A percentile compares a stretch with the other conserved stretches of the same genome.
These are phyloP conservation scores for Candidula unifasciata DNA, from an alignment of 2,888 invertebrate genomes.

Conservation along the genomic window DNA sequence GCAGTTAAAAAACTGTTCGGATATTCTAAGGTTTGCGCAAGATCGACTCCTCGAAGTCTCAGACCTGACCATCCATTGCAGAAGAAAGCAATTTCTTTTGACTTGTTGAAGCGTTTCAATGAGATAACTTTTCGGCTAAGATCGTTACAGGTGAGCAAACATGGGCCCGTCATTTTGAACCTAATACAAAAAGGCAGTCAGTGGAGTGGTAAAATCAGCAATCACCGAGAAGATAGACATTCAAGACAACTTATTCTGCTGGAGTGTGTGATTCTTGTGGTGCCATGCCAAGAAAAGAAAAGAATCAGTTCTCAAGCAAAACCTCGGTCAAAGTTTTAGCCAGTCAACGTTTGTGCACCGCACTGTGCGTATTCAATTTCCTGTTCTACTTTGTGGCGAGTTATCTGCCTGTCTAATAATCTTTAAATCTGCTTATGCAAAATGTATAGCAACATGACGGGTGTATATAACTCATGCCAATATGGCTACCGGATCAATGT, in stretches of 20 bases:
- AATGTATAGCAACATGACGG: too few relatives aligned
- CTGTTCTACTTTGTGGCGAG: too few relatives aligned
- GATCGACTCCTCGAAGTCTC: slow-evolving; percentile 3
- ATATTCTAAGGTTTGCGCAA: slow-evolving; percentile 17
- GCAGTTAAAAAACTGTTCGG: not conserved
- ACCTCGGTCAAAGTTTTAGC: not conserved
- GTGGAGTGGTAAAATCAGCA: slow-evolving; percentile 10
- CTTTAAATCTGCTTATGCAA: too few relatives aligned
- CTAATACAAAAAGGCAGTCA: not conserved
- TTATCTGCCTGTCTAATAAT: too few relatives aligned
- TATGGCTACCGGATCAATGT: too few relatives aligned
- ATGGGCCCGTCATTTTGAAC: not conserved
- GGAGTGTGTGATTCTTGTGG: not conserved
- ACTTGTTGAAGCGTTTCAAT: not conserved
- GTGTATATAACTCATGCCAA: too few relatives aligned
- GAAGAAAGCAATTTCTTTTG: slow-evolving; percentile 1
- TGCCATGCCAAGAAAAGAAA: not conserved
- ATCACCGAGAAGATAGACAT: not conserved
- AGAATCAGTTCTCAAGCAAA: slow-evolving; percentile 2
- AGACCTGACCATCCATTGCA: not conserved
- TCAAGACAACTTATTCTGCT: slow-evolving; percentile 9
- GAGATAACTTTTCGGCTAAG: slow-evolving; percentile 1
- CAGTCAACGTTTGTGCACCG: too few relatives aligned
- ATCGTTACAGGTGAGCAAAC: not conserved
- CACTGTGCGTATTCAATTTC: too few relatives aligned